Percentiles rank a stretch among this genome's conserved stretches.
These are phyloP conservation scores for Argentina silus DNA, from an alignment of 2,797 vertebrate genomes.

Conservation along the genomic window DNA sequence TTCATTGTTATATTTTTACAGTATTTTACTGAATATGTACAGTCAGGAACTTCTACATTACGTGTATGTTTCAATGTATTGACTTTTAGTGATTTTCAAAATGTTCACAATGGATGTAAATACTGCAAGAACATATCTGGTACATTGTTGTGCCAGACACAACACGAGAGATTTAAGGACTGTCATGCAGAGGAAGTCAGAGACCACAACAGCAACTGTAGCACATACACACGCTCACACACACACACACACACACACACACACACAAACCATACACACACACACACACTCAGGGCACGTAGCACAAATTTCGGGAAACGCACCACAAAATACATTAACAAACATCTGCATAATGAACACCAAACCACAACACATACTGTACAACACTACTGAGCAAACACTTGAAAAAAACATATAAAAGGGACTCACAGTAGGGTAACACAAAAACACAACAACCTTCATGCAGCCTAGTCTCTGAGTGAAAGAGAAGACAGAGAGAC, in stretches of 20 bases:
- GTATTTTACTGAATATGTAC: conserved; percentile 30
- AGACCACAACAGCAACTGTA: too few relatives aligned
- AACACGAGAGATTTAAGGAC: conserved; percentile 16
- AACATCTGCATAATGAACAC: neutral
- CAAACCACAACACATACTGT: conserved; percentile 3
- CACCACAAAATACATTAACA: conserved; percentile 8
- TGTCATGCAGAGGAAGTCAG: conserved; percentile 37
- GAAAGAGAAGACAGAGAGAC: neutral
- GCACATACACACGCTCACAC: too few relatives aligned
- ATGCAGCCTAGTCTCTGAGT: neutral
- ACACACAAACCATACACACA: neutral
- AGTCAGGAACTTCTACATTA: neutral
- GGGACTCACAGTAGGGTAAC: neutral
- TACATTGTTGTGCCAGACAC: conserved; percentile 33
- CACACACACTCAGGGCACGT: neutral
- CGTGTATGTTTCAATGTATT: conserved; percentile 1
- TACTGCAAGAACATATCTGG: conserved; percentile 15
- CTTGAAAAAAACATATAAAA: neutral
- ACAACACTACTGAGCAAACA: conserved; percentile 9
- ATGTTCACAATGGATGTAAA: conserved; percentile 8
- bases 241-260: neutral
- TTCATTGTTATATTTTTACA: conserved; percentile 1
- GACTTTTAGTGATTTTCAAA: conserved; percentile 8
- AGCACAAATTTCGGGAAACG: conserved; percentile 4
- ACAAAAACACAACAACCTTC: neutral